Base-by-base conservation (phyloP, 2,113 vertebrate genomes). In the Polypterus bichir region DNA sequence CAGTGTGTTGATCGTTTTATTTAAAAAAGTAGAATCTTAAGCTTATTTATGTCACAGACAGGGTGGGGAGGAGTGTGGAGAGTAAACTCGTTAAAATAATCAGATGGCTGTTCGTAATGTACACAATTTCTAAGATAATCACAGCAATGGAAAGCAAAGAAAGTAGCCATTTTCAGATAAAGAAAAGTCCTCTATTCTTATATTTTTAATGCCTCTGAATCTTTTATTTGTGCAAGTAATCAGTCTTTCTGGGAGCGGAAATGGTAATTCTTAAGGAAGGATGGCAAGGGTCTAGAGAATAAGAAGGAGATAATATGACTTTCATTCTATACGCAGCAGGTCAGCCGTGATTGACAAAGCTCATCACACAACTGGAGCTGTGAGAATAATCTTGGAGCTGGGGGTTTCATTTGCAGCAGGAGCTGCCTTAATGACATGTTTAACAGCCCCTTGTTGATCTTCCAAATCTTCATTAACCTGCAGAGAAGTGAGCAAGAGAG, bases 391-490 rank as follows among this genome's bases (percentile, higher is more conserved):
- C 86, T 85, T 85, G 84, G 71, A 73, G 82, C 81, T 84, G 76
- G 84, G 27, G 81, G 78, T 87, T 87, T 87, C 88, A 87, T 88
- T 89, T 89, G 84, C 82, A 84, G 81, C 81, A 74, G 67, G 78
- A 86, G 82, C 82, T 76, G 81, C 80, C 82, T 85, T 86, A 89
- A 89, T 87, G 87, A 88, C 86, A 89, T 88, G 87, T 91, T 89
- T 89, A 90, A 89, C 88, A 90, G 85, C 82, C 82, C 83, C 88
- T 85, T 86, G 85, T 85, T 89, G 84, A 89, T 87, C 86, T 87
- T 85, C 84, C 79, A 84, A 86, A 89, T 89, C 89, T 87, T 87
- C 87, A 89, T 91, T 91, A 91, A 89, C 88, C 88, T 83, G 72
- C 77, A 77, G 85, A 83, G 85, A 83, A 79, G 75, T 80, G 83